Evolutionary conservation across 2,797 vertebrate species (phyloP).

Genomic region (Odontamblyopus lacepedii): DNA sequence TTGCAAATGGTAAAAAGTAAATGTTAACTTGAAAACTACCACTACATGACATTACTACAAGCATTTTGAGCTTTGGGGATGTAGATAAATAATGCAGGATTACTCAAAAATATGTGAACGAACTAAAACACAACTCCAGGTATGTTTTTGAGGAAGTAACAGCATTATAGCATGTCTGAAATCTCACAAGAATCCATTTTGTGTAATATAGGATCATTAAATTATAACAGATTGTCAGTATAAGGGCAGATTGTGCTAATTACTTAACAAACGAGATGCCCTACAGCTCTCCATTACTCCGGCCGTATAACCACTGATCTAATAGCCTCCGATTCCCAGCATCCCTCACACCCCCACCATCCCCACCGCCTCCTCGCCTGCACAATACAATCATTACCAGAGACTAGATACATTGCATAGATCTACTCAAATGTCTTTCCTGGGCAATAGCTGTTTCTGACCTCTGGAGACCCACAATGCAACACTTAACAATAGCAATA

Average conservation of each 20-base stretch:
- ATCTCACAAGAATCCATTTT: no score
- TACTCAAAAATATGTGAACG: no score
- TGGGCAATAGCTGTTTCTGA: slow-evolving; percentile 3
- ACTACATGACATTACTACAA: no score
- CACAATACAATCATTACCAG: neutral
- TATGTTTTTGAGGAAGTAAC: no score
- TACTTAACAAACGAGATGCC: slow-evolving; percentile 11
- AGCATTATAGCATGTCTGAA: no score
- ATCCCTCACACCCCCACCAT: slow-evolving; percentile 4
- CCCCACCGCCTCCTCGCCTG: neutral
- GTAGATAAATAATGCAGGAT: no score
- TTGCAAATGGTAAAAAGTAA: no score
- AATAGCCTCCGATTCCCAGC: slow-evolving; percentile 30
- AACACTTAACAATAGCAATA: slow-evolving; percentile 29
- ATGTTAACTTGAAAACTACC: no score
- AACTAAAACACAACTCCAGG: no score
- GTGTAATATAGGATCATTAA: no score
- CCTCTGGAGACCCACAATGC: neutral
- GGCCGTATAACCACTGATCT: slow-evolving; percentile 23
- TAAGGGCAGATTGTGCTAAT: neutral
- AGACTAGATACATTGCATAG: neutral
- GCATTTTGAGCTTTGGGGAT: no score
- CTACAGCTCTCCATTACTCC: slow-evolving; percentile 19
- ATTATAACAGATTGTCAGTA: neutral
- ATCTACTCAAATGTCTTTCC: slow-evolving; percentile 12